phyloP scores from a whole-genome alignment of 2,113 vertebrate genomes.

The Coreoperca whiteheadi region DNA sequence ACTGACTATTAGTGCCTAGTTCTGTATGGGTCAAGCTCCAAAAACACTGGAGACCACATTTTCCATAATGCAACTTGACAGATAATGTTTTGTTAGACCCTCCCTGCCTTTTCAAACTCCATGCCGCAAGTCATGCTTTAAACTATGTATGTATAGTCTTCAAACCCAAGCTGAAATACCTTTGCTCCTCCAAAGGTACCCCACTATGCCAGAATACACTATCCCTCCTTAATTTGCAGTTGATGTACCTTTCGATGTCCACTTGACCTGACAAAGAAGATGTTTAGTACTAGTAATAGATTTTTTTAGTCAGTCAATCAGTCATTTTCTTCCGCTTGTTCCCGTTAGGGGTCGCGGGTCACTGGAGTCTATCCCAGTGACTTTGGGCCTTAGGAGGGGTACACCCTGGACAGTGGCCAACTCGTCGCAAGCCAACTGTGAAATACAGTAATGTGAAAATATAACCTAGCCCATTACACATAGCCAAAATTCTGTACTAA shows the following conservation, averaged over 20 bases:
- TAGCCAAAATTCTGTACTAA: not conserved
- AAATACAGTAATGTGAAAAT: not conserved
- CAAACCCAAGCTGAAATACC: not conserved
- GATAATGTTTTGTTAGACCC: no score
- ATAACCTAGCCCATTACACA: not conserved
- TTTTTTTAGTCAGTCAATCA: no score
- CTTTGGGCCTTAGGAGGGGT: no score
- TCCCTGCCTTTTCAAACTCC: no score
- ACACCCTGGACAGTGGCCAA: no score
- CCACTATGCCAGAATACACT: not conserved
- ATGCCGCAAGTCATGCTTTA: no score
- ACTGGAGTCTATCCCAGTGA: no score
- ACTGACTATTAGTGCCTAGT: not conserved
- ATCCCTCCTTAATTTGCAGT: constrained; percentile 59
- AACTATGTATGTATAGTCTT: no score
- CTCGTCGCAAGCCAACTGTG: no score
- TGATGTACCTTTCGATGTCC: constrained; percentile 74
- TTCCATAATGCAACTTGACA: not conserved
- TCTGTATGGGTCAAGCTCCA: not conserved
- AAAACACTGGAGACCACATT: not conserved
- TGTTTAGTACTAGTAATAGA: no score
- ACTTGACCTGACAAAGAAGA: constrained; percentile 42
- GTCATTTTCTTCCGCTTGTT: no score
- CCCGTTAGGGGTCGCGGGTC: no score
- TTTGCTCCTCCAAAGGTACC: not conserved